Percentiles rank a stretch among this genome's conserved stretches.
Conservation (phyloP, 2,113 vertebrate genomes). For the Leptobrachium leishanense region DNA sequence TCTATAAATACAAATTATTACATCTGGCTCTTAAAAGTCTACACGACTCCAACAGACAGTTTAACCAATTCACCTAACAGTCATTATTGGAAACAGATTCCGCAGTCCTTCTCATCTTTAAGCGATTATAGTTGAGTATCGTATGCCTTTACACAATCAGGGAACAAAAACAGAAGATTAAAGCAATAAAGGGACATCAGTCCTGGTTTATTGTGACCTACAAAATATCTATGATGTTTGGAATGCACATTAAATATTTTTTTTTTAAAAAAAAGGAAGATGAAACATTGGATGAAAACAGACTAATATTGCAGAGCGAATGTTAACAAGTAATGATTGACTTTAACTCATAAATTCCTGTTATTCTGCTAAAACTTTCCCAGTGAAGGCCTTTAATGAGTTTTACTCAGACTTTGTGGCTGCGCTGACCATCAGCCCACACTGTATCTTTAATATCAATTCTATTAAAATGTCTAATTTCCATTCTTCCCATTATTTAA, state of each 20-base stretch:
- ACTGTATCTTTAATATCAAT: no score
- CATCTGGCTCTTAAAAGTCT: constrained; percentile 16
- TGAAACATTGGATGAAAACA: neutral
- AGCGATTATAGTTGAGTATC: neutral
- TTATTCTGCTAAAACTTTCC: neutral
- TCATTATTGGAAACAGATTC: constrained; percentile 24
- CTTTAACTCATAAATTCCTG: constrained; percentile 2
- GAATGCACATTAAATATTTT: constrained; percentile 3
- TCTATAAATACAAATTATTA: constrained; percentile 25
- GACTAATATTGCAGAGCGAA: neutral
- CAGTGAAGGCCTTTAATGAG: neutral
- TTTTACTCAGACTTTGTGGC: neutral
- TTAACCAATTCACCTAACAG: neutral
- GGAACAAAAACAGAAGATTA: constrained; percentile 9
- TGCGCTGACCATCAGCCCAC: no score
- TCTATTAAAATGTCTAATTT: no score
- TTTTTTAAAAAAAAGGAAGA: neutral
- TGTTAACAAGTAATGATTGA: neutral
- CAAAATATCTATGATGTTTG: neutral
- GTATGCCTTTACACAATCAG: constrained; percentile 2
- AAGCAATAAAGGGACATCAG: neutral
- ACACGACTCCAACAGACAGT: constrained; percentile 14
- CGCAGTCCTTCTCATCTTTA: neutral
- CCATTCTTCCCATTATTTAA: no score
- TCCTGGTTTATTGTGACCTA: neutral